A percentile compares a stretch with the other conserved stretches of the same genome.
Conservation (phyloP, 2,113 vertebrate genomes). For the Dromiciops gliroides region DNA sequence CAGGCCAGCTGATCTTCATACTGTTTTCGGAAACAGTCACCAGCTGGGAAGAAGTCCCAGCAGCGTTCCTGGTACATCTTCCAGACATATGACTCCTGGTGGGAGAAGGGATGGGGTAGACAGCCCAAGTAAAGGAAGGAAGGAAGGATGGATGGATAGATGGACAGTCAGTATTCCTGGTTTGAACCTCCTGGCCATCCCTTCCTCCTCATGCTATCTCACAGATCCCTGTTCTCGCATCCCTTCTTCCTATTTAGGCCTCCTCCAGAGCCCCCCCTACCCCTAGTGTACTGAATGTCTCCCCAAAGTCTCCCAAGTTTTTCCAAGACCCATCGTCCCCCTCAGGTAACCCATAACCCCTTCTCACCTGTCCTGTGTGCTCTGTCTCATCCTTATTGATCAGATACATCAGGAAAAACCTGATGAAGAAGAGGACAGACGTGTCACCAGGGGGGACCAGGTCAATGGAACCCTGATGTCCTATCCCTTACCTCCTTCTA, state of each 20-base stretch:
- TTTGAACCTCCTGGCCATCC: not conserved
- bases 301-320: not conserved
- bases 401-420: constrained; percentile 97
- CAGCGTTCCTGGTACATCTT: constrained; percentile 95
- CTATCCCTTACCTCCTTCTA: not conserved
- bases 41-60: constrained; percentile 96
- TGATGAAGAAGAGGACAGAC: constrained; percentile 63
- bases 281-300: not conserved
- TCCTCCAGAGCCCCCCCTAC: not conserved
- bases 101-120: not conserved
- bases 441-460: not conserved
- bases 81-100: constrained; percentile 95
- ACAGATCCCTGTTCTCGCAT: not conserved
- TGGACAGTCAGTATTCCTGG: not conserved
- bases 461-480: constrained; percentile 27
- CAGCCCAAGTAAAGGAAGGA: not conserved
- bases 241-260: not conserved
- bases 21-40: constrained; percentile 95
- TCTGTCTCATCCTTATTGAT: constrained; percentile 97
- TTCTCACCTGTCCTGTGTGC: constrained; percentile 93
- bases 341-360: not conserved
- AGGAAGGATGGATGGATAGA: too few relatives aligned
- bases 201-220: not conserved
- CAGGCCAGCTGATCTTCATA: constrained; percentile 95
- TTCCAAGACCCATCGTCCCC: not conserved